Evolutionary conservation across 1,140 invertebrate species (phyloP).

Genomic region (Drosophila ohnishii): DNA sequence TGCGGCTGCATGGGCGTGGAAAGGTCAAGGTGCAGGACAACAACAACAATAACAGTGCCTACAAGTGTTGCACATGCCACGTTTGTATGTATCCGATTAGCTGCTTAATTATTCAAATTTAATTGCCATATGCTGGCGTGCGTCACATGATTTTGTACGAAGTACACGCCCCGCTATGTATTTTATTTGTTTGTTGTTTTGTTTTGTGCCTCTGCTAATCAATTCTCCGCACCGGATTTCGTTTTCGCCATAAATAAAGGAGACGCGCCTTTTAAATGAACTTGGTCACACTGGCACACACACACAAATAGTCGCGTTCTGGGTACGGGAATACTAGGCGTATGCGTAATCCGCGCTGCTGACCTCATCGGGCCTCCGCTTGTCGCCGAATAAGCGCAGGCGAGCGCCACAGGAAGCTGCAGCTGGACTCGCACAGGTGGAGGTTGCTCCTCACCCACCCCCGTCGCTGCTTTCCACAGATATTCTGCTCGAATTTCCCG

Average conservation of each 20-base stretch:
- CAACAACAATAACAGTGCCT: constrained; percentile 28
- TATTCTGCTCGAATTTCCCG: not conserved
- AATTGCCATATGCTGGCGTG: constrained; percentile 57
- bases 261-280: constrained; percentile 54
- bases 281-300: constrained; percentile 23
- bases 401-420: constrained; percentile 24
- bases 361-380: constrained; percentile 62
- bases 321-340: constrained; percentile 9
- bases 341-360: constrained; percentile 38
- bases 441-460: not conserved
- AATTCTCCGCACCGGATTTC: constrained; percentile 61
- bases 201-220: constrained; percentile 44
- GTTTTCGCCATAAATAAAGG: constrained; percentile 14
- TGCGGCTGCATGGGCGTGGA: constrained; percentile 47
- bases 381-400: constrained; percentile 59
- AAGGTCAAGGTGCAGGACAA: constrained; percentile 64
- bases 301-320: not conserved
- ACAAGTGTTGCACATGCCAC: constrained; percentile 33
- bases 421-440: constrained; percentile 44
- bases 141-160: constrained; percentile 31
- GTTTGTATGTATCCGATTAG: constrained; percentile 2
- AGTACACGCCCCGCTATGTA: constrained; percentile 15
- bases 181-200: constrained; percentile 12
- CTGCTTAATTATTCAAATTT: constrained; percentile 48
- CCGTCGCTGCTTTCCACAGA: not conserved